A percentile compares a stretch with the other conserved stretches of the same genome.
Evolutionary conservation across 2,888 invertebrate species (phyloP).

Genomic region (Hoplodrina blanda): DNA sequence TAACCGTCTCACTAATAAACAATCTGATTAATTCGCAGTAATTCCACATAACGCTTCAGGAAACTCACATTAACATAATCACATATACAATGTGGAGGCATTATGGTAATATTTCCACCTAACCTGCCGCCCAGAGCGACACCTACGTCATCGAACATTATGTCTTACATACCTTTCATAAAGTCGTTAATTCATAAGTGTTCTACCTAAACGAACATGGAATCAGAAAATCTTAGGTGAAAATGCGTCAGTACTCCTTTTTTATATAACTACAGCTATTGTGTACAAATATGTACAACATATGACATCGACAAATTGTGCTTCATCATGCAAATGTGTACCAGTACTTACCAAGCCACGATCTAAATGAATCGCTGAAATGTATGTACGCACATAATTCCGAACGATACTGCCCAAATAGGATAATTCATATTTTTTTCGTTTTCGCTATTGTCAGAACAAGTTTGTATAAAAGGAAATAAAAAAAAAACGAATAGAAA

Average conservation of each 20-base stretch:
- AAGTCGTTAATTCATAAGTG: conserved; percentile 76
- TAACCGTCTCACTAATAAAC: conserved; percentile 23
- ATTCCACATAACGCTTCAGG: conserved; percentile 45
- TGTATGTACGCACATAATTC: no score
- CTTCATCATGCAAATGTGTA: conserved; percentile 19
- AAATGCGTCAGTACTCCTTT: conserved; percentile 64
- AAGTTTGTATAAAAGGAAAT: no score
- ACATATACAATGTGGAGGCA: conserved; percentile 62
- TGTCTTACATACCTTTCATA: conserved; percentile 66
- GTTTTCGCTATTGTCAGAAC: no score
- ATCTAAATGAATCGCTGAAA: background rate
- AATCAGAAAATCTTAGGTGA: conserved; percentile 66
- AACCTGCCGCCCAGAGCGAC: conserved; percentile 46
- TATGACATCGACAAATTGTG: conserved; percentile 9
- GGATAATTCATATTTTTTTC: no score
- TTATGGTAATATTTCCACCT: conserved; percentile 62
- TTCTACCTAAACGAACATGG: conserved; percentile 58
- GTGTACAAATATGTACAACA: conserved; percentile 12
- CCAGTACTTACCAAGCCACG: conserved; percentile 11
- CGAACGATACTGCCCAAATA: no score
- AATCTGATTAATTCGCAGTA: conserved; percentile 44
- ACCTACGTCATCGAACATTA: conserved; percentile 74
- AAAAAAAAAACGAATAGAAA: no score
- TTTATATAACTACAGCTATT: conserved; percentile 30
- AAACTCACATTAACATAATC: conserved; percentile 63